Base-by-base conservation (phyloP, 2,888 invertebrate species). In the Linyphia triangularis region DNA sequence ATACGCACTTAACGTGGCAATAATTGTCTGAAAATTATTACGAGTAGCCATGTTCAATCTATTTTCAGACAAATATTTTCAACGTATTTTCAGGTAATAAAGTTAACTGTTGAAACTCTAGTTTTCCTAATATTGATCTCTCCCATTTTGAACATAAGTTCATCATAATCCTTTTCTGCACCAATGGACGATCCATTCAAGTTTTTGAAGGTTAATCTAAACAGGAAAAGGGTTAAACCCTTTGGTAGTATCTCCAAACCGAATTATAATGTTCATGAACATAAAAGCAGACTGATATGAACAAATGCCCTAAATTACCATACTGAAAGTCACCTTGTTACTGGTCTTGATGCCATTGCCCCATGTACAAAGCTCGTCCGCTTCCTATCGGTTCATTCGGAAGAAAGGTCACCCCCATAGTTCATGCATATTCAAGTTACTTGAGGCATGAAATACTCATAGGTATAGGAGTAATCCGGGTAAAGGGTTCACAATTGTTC, bases 251-350 rank as follows among this genome's bases (percentile, higher is more conserved):
- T 33, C 9, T 33, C n/a, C 4, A 33, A 33, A 33, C 4, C 16
- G 13, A 51, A 16, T n/a, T 51, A 51, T 51, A n/a, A 5, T n/a
- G 13, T 51, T 51, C 51, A 51, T 51, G 51, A n/a, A 9, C 33
- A 33, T 33, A 9, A 33, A 33, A 33, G 33, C 33, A 33, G 33
- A 9, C 5, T n/a, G n/a, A n/a, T n/a, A n/a, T 9, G 5, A 33
- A 33, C 40, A 65, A 79, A 67, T 79, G 81, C 51, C n/a, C 37
- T 40, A 85, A 85, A 85, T 85, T 85, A 85, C 77, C 85, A 85
- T 85, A 85, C 57, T 85, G 77, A 85, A 85, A 61, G 85, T 85
- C 77, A 85, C 85, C 85, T 77, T 85, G 69, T 72, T 82, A 33
- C 63, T 28, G 43, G 59, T 30, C 24, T 10, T 33, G 10, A 57